phyloP scores from a whole-genome alignment of 1,140 invertebrate genomes.

The Portunus trituberculatus region DNA sequence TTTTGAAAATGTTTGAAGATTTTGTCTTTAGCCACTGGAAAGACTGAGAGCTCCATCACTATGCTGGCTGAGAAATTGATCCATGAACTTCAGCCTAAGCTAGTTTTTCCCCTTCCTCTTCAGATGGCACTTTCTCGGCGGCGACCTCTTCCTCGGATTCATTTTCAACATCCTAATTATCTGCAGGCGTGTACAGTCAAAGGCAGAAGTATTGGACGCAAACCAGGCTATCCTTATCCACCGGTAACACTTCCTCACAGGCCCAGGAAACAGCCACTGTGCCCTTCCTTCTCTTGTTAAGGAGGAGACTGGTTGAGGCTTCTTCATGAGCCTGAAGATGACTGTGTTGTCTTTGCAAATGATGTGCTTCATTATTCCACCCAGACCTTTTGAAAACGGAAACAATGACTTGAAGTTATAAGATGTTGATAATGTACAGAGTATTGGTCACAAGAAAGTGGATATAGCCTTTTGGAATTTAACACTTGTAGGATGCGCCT shows the following conservation, averaged over 20 bases:
- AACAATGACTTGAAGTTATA: too few relatives aligned
- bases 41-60: neutral
- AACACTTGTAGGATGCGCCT: neutral
- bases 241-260: constrained; percentile 60
- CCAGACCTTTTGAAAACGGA: neutral
- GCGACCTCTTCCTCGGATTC: constrained; percentile 49
- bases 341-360: constrained; percentile 65
- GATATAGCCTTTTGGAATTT: too few relatives aligned
- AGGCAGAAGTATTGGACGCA: constrained; percentile 67
- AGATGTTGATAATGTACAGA: neutral
- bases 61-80: neutral
- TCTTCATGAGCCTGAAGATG: constrained; percentile 52
- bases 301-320: constrained; percentile 39
- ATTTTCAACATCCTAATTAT: constrained; percentile 67
- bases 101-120: constrained; percentile 62
- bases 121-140: constrained; percentile 67
- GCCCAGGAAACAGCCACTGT: constrained; percentile 55
- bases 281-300: neutral
- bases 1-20: too few relatives aligned
- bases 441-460: neutral
- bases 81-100: constrained; percentile 52
- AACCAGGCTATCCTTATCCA: constrained; percentile 42
- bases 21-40: neutral
- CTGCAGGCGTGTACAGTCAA: constrained; percentile 67
- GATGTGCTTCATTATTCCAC: constrained; percentile 35